phyloP scores from a whole-genome alignment of 2,113 vertebrate genomes.

The Indri indri region DNA sequence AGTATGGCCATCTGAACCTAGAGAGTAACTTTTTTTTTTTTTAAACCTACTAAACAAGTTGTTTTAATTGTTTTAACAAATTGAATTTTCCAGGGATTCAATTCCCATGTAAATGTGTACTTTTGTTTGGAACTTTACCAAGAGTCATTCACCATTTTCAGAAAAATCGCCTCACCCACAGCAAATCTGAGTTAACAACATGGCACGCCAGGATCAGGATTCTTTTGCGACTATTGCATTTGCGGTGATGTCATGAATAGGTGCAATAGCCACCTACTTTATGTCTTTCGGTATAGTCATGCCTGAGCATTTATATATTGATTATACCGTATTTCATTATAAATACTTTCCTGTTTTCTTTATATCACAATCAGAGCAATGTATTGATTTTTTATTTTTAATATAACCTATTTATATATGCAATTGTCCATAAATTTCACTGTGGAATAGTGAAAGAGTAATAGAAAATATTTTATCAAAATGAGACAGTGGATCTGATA shows the following conservation, averaged over 20 bases:
- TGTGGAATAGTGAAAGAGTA: background rate
- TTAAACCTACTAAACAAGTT: background rate
- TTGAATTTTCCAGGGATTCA: background rate
- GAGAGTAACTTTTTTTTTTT: background rate
- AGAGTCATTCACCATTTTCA: background rate
- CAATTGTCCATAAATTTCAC: background rate
- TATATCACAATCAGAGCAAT: background rate
- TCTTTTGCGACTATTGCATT: background rate
- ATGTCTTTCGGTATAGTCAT: background rate
- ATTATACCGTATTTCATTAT: background rate
- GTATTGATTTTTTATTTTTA: background rate
- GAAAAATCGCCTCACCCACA: background rate
- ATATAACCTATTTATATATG: background rate
- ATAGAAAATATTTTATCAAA: slow-evolving; percentile 13
- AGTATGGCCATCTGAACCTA: background rate
- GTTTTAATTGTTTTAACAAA: background rate
- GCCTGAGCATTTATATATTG: background rate
- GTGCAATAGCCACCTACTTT: background rate
- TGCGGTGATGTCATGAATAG: background rate
- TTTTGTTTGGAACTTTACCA: background rate
- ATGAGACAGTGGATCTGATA: background rate
- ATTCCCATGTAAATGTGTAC: background rate
- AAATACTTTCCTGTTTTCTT: background rate
- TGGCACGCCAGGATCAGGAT: background rate
- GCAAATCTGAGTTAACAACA: background rate